Evolutionary conservation across 2,113 vertebrate species (phyloP).

Genomic region (Nothocercus nigrocapillus): DNA sequence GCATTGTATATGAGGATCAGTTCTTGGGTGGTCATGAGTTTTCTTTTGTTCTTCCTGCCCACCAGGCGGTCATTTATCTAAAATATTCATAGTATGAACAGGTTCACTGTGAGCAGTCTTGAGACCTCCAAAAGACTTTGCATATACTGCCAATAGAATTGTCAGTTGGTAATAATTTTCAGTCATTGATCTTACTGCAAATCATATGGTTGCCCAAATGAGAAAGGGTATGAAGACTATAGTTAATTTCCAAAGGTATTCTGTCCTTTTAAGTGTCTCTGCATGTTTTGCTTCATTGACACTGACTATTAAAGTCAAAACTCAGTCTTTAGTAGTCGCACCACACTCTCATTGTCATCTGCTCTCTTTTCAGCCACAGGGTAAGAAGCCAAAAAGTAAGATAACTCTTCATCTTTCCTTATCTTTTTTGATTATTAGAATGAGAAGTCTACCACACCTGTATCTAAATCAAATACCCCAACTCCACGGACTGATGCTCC

Average conservation of each 20-base stretch:
- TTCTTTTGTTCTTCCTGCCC: not conserved
- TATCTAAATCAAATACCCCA: constrained; percentile 88
- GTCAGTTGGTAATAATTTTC: not conserved
- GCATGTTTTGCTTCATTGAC: not conserved
- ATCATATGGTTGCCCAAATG: not conserved
- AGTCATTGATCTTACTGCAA: not conserved
- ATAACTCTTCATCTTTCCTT: not conserved
- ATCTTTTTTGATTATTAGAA: constrained; percentile 74
- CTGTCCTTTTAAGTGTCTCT: not conserved
- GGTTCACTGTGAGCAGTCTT: not conserved
- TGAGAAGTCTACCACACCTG: constrained; percentile 89
- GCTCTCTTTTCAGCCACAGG: not conserved
- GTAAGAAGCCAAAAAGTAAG: not conserved
- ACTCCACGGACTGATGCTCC: constrained; percentile 86
- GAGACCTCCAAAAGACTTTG: not conserved
- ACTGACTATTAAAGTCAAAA: not conserved
- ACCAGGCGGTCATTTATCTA: not conserved
- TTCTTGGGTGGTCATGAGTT: not conserved
- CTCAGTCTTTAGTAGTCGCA: not conserved
- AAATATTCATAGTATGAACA: not conserved
- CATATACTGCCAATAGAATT: not conserved
- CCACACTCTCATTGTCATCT: not conserved
- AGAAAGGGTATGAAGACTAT: not conserved
- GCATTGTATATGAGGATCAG: not conserved
- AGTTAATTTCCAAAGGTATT: not conserved